Evolutionary conservation across 2,888 invertebrate species (phyloP), one percentile per base, ranked within the genome.

Genomic region (Pogonocherus hispidulus): DNA sequence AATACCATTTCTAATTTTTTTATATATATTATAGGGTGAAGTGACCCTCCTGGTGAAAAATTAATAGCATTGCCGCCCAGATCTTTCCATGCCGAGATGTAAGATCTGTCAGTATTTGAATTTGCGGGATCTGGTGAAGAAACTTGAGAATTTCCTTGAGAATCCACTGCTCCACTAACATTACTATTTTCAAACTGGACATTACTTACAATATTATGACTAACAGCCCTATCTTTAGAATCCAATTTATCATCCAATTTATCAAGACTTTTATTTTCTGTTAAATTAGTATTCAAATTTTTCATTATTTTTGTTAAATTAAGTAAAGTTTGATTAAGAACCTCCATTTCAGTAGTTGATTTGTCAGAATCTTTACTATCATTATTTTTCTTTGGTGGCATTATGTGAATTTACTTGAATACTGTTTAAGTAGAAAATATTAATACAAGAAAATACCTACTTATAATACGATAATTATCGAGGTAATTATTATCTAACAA

Each of bases 1-100:
- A 63, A 63, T 18, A 54, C 19, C 9, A 20, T 52, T 19, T 51
- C 20, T 18, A 63, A 22, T 54, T 63, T 63, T 51, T 56, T 64
- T 5, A 55, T 44, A 56, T 6, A 56, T 3, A 3, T 1, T 1
- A 51, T 6, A 1, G 51, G 51, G 23, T 51, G 27, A 3, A 51
- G 14, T 5, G 27, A 14, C 6, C 14, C 14, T 14, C 51, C 23
- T 8, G 51, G 51, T 27, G 51, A 27, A 27, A 51, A 51, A 51
- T 11, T n/a, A 23, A 27, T 51, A 1, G 5, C 3, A 51, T 51
- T 51, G 0, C 27, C 51, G 1, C 51, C 51, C 14, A 51, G 4
- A 27, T 51, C 51, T n/a, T 51, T 51, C 51, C 27, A 49, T 3
- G 23, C 51, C 0, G 22, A 51, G 11, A 51, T 51, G 16, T 51